These are phyloP conservation scores for Zeus faber DNA, from an alignment of 2,113 vertebrate species.

Conservation along the genomic window DNA sequence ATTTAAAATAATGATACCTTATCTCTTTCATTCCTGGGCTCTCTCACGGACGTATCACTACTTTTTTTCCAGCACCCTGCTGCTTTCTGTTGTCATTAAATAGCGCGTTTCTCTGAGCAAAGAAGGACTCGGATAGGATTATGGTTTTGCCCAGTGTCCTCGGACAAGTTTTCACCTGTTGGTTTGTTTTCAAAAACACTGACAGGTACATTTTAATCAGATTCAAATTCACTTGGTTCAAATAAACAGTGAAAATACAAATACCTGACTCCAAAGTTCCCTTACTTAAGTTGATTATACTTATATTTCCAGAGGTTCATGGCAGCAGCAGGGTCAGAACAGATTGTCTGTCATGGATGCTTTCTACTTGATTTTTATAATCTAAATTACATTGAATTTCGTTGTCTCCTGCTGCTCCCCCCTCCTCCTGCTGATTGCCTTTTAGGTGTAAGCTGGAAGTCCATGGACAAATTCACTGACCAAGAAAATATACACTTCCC, in stretches of 20 bases:
- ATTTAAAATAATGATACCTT: slow-evolving; percentile 47
- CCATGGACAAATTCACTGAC: slow-evolving; percentile 53
- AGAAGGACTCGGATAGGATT: slow-evolving; percentile 1
- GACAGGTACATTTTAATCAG: not conserved
- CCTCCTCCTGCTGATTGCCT: too few species aligned
- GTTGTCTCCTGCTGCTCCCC: too few species aligned
- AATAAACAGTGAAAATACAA: too few species aligned
- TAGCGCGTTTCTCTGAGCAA: slow-evolving; percentile 19
- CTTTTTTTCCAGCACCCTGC: slow-evolving; percentile 14
- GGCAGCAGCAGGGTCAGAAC: slow-evolving; percentile 9
- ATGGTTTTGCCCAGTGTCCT: slow-evolving; percentile 8
- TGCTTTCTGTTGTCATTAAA: slow-evolving; percentile 30
- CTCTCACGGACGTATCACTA: slow-evolving; percentile 24
- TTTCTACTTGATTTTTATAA: slow-evolving; percentile 42
- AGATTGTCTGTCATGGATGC: too few species aligned
- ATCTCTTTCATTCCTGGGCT: slow-evolving; percentile 24
- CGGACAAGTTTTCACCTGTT: slow-evolving; percentile 7
- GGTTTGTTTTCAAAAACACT: slow-evolving; percentile 11
- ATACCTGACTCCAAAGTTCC: too few species aligned
- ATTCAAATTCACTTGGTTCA: too few species aligned
- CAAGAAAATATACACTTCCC: slow-evolving; percentile 58
- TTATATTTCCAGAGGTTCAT: not conserved
- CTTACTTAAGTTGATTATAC: not conserved
- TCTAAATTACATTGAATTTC: slow-evolving; percentile 34
- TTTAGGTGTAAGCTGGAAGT: too few species aligned